phyloP scores from a whole-genome alignment of 2,888 invertebrate species.

The Ommatoiulus sabulosus region DNA sequence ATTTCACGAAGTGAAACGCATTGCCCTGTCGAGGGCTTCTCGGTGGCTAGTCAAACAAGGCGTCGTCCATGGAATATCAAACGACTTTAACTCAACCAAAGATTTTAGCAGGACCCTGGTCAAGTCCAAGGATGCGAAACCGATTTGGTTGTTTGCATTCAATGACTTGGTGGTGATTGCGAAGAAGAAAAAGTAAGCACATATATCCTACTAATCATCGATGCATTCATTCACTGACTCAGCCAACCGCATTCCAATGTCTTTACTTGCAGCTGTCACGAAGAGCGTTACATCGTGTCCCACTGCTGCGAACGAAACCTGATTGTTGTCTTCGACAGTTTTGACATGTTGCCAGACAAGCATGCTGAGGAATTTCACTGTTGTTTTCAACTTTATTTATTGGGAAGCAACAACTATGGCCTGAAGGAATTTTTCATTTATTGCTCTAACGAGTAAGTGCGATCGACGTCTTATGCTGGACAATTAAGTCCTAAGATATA shows the following conservation, averaged over 20 bases:
- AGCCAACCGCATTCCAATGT: constrained; percentile 4
- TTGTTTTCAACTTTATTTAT: constrained; percentile 51
- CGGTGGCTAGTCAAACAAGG: constrained; percentile 50
- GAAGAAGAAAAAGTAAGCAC: constrained; percentile 52
- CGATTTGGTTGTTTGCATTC: constrained; percentile 50
- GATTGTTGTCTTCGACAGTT: constrained; percentile 8
- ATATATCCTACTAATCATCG: not conserved
- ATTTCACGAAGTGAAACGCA: constrained; percentile 35
- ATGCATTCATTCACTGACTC: constrained; percentile 8
- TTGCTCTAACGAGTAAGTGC: constrained; percentile 7
- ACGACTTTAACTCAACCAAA: constrained; percentile 40
- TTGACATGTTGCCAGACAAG: not conserved
- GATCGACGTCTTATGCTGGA: not conserved
- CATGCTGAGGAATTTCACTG: not conserved
- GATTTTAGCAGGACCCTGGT: not conserved
- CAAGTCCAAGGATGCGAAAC: not conserved
- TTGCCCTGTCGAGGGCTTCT: constrained; percentile 8
- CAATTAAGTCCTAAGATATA: no score
- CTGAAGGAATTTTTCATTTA: constrained; percentile 41
- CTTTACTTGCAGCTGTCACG: not conserved
- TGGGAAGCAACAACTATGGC: constrained; percentile 42
- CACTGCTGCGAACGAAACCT: constrained; percentile 47
- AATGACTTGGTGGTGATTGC: constrained; percentile 55
- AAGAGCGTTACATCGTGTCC: constrained; percentile 50
- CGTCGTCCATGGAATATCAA: constrained; percentile 25